Conservation (phyloP, 2,888 invertebrate genomes). For the Tholera decimalis region DNA sequence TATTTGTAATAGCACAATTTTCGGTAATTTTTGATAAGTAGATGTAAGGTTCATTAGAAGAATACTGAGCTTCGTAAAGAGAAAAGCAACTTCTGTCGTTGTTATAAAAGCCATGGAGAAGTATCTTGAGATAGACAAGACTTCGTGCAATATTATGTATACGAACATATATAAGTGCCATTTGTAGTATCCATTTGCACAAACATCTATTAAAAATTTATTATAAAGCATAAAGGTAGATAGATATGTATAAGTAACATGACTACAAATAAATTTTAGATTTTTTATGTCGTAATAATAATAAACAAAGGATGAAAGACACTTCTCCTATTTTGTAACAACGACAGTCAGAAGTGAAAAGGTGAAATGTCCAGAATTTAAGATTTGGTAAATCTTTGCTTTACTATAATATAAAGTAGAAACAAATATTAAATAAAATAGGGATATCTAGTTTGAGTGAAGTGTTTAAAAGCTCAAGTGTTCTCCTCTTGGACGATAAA, state of each 20-base stretch:
- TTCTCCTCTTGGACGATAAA: slow-evolving; percentile 46
- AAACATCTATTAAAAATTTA: not conserved
- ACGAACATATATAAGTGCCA: slow-evolving; percentile 25
- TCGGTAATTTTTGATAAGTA: slow-evolving; percentile 67
- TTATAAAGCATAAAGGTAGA: slow-evolving; percentile 16
- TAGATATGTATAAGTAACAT: not conserved
- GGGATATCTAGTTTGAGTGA: slow-evolving; percentile 2
- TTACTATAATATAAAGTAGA: slow-evolving; percentile 8
- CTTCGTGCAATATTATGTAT: slow-evolving; percentile 12
- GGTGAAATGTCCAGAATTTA: slow-evolving; percentile 19
- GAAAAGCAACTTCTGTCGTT: slow-evolving; percentile 6
- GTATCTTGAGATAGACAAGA: not conserved
- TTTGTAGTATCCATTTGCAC: slow-evolving; percentile 12
- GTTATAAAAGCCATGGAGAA: slow-evolving; percentile 7
- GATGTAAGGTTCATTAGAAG: slow-evolving; percentile 46
- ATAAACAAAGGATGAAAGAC: not conserved
- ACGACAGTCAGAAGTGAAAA: slow-evolving; percentile 4
- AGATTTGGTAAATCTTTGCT: slow-evolving; percentile 4
- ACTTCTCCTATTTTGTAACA: slow-evolving; percentile 7
- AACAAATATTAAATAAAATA: slow-evolving; percentile 6
- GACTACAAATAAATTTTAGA: slow-evolving; percentile 10
- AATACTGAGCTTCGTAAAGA: slow-evolving; percentile 38
- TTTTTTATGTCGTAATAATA: not conserved
- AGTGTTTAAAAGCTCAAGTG: slow-evolving; percentile 33
- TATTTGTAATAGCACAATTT: slow-evolving; percentile 80